Evolutionary conservation across 2,797 vertebrate genomes (phyloP), one percentile per base, ranked within the genome.

Genomic region (Champsocephalus gunnari): DNA sequence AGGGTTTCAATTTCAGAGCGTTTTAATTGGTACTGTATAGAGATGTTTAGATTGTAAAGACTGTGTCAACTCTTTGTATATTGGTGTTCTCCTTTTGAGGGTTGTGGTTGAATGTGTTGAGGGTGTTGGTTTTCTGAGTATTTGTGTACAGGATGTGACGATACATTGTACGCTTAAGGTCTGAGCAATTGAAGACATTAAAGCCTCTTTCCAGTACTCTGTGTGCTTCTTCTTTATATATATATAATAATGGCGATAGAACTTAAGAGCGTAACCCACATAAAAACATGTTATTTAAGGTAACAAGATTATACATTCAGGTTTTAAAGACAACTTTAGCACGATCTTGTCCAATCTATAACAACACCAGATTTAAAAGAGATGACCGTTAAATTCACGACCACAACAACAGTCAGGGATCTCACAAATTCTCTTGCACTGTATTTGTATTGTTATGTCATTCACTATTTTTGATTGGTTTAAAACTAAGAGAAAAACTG

Each of bases 91-190:
- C 43, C 21, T 77, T 66, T 62, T 12, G 3, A n/a, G 2, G 19
- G 11, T 32, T 21, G 21, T 13, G 12, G 13, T 65, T 60, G 32
- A 44, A 79, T 47, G 44, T 87, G 81, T 38, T 38, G 7, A 9
- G 34, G 7, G 34, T 38, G 6, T 38, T 38, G 28, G 28, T 4
- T 38, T 38, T 8, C 84, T 66, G 71, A 82, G 82, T 83, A 90
- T 87, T 92, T 92, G 92, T 92, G 92, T 93, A 93, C 85, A 92
- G 83, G 53, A 75, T 82, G 65, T 86, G 45, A 67, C 63, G 72
- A 28, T 28, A 28, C 50, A 80, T 83, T 88, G 61, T 76, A 78
- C 62, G 16, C 73, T 75, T 87, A 17, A 88, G 71, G 38, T 75
- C 77, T 88, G 69, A 81, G 75, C 21, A 59, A 59, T 70, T 71